These are phyloP conservation scores for Microplitis deprimator DNA, from an alignment of 2,888 invertebrate genomes.

Conservation along the genomic window DNA sequence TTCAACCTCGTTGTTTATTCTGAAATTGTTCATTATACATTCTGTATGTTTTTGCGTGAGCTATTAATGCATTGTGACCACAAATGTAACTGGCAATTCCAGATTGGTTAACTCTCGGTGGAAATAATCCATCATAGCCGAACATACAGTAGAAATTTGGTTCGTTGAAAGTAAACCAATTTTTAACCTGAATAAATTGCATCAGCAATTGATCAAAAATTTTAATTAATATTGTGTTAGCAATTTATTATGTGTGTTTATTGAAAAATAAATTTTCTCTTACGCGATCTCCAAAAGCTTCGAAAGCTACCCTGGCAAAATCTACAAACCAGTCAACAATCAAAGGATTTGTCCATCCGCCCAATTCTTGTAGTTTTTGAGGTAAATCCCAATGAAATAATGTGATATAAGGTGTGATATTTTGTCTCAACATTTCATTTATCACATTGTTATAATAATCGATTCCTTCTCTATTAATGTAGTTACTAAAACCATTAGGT, in stretches of 20 bases:
- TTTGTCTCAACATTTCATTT: conserved; percentile 76
- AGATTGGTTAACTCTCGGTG: conserved; percentile 59
- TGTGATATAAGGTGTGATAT: conserved; percentile 77
- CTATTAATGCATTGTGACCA: conserved; percentile 76
- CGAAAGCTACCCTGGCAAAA: conserved; percentile 76
- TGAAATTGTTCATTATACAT: conserved; percentile 76
- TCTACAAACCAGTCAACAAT: conserved; percentile 78
- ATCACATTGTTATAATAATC: conserved; percentile 85
- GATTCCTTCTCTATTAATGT: conserved; percentile 80
- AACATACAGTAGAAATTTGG: conserved; percentile 76
- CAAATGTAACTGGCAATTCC: conserved; percentile 77
- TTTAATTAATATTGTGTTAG: too few relatives aligned
- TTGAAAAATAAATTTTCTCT: conserved; percentile 49
- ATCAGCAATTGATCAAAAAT: neutral
- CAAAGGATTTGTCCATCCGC: conserved; percentile 80
- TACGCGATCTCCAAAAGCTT: conserved; percentile 77
- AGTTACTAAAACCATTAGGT: conserved; percentile 68
- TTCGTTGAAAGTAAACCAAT: conserved; percentile 87
- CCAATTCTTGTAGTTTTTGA: conserved; percentile 77
- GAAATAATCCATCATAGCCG: conserved; percentile 71
- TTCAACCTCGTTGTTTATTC: conserved; percentile 73
- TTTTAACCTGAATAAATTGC: conserved; percentile 56
- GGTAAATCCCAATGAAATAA: conserved; percentile 75
- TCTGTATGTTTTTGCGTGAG: conserved; percentile 78
- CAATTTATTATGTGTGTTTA: too few relatives aligned